Evolutionary conservation across 1,140 invertebrate species (phyloP).

Genomic region (Helicoverpa zea): DNA sequence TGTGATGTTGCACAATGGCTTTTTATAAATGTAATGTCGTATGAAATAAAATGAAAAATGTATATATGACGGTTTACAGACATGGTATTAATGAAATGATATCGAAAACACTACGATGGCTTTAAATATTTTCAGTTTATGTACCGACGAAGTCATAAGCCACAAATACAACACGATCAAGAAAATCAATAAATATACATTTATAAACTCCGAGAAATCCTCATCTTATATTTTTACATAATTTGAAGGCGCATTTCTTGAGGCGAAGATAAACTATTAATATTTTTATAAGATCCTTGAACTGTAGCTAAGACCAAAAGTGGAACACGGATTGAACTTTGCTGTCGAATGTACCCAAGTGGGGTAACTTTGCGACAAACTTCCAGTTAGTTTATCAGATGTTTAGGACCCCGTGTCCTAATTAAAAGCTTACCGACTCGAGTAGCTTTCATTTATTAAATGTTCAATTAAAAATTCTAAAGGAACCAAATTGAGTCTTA

Average conservation of each 20-base stretch:
- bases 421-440: conserved; percentile 43
- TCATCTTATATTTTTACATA: conserved; percentile 21
- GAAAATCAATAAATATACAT: conserved; percentile 7
- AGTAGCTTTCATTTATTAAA: conserved; percentile 31
- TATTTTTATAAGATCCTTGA: conserved; percentile 41
- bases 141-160: not conserved
- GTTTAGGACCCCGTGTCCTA: conserved; percentile 45
- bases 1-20: too few species aligned
- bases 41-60: too few species aligned
- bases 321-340: conserved; percentile 48
- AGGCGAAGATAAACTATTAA: conserved; percentile 25
- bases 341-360: conserved; percentile 41
- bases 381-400: conserved; percentile 45
- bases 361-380: conserved; percentile 43
- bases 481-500: conserved; percentile 27
- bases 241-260: conserved; percentile 16
- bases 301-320: conserved; percentile 35
- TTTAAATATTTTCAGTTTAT: not conserved
- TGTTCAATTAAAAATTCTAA: conserved; percentile 33
- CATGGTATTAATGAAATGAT: too few species aligned
- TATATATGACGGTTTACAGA: too few species aligned
- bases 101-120: too few species aligned
- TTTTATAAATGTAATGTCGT: too few species aligned
- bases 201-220: not conserved
- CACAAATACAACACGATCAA: not conserved